Conservation (phyloP, 2,797 vertebrate genomes). For the Loriculus beryllinus region DNA sequence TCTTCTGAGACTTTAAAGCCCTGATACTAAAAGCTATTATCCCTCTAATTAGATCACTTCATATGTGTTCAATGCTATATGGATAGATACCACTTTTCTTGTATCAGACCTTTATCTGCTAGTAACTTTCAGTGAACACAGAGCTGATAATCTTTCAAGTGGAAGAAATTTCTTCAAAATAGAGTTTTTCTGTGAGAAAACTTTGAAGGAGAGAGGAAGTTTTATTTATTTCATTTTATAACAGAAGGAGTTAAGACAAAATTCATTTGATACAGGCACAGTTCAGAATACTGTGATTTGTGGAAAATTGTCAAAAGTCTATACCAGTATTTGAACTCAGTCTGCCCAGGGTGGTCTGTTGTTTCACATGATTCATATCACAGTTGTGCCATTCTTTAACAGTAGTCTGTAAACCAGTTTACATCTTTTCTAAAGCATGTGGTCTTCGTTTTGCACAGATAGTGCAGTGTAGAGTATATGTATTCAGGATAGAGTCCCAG, state of each 20-base stretch:
- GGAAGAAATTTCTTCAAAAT: background rate
- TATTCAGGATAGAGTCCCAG: background rate
- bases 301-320: background rate
- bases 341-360: background rate
- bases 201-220: rapidly evolving
- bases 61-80: background rate
- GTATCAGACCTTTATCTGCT: background rate
- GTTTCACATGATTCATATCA: background rate
- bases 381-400: background rate
- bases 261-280: background rate
- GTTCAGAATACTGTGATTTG: background rate
- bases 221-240: background rate
- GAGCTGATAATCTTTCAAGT: background rate
- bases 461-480: background rate
- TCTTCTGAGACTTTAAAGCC: background rate
- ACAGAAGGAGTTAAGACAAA: background rate
- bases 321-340: background rate
- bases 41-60: background rate
- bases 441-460: background rate
- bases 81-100: background rate
- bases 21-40: background rate
- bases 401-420: background rate
- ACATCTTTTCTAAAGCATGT: background rate
- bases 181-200: background rate
- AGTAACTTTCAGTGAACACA: background rate